Evolutionary conservation across 2,888 invertebrate genomes (phyloP).

Genomic region (Eurois occulta): DNA sequence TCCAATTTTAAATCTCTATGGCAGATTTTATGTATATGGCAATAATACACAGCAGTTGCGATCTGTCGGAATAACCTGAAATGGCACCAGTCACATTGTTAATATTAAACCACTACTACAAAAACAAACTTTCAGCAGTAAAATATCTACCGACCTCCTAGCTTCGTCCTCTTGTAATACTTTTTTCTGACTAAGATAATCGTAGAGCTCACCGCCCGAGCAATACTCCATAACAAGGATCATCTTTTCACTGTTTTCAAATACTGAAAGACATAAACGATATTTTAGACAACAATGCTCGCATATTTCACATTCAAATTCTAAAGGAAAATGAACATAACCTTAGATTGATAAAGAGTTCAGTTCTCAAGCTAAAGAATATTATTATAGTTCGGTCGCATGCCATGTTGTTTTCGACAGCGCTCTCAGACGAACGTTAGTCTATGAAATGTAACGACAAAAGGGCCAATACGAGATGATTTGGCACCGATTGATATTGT

Average conservation of each 20-base stretch:
- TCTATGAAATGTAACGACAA: conserved; percentile 58
- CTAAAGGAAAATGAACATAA: conserved; percentile 20
- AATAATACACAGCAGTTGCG: conserved; percentile 98
- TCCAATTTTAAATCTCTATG: conserved; percentile 98
- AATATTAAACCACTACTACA: neutral
- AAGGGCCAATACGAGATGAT: conserved; percentile 59
- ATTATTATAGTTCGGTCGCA: conserved; percentile 38
- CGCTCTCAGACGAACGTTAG: conserved; percentile 36
- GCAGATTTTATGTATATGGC: conserved; percentile 99
- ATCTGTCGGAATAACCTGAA: conserved; percentile 98
- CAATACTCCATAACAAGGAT: conserved; percentile 99
- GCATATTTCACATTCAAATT: conserved; percentile 13
- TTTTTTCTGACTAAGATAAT: conserved; percentile 98
- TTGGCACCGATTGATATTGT: conserved; percentile 62
- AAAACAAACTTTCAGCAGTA: neutral
- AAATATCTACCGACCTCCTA: conserved; percentile 86
- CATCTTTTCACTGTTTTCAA: conserved; percentile 99
- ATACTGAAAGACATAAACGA: conserved; percentile 92
- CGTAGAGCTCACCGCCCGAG: conserved; percentile 99
- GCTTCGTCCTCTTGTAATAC: conserved; percentile 98
- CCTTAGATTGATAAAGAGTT: conserved; percentile 9
- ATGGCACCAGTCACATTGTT: conserved; percentile 51
- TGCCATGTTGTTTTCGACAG: conserved; percentile 52
- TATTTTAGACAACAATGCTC: conserved; percentile 38
- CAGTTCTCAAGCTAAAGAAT: conserved; percentile 16